Base-by-base conservation (phyloP, 2,797 vertebrate species). In the Betta splendens region DNA sequence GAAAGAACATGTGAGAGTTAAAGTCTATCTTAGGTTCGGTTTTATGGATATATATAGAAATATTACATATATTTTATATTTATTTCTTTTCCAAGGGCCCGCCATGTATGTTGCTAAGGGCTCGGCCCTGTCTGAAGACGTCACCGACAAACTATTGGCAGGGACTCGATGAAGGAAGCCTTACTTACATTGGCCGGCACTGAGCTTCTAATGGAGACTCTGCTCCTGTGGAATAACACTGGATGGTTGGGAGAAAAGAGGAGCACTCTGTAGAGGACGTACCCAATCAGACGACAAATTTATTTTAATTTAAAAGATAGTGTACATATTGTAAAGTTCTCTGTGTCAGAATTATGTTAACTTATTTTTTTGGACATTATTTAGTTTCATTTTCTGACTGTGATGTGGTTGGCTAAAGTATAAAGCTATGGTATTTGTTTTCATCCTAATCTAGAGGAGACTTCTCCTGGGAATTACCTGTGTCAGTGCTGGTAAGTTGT, bases 261-360 rank as follows among this genome's bases (percentile, higher is more conserved):
- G 62, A 83, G 69, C 60, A 60, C 69, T 84, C 63, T 57, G 70
- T 69, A 66, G 80, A 88, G 79, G 84, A 85, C 82, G 76, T 80
- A 79, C 75, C 84, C 86, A 85, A 89, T 91, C 89, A 86, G 80
- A 88, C 86, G 81, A 87, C 89, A 89, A 91, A 88, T 91, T 82
- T 92, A 93, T 93, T 93, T 93, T 93, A 92, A 92, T 90, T 89
- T 92, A 90, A 88, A 86, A 86, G 81, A 81, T 68, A 90, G 74
- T 93, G 92, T 93, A 93, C 80, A 93, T 93, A 93, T 87, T 93
- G 91, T 93, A 93, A 90, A 93, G 91, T 90, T 92, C 63, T 91
- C 88, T 85, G 87, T 89, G 91, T 93, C 89, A 74, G 61, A 89
- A 86, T 90, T 87, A 88, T 90, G 90, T 92, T 93, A 92, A 92